Conservation (phyloP, 2,888 invertebrate genomes). For the Drosophila nigritarsus region DNA sequence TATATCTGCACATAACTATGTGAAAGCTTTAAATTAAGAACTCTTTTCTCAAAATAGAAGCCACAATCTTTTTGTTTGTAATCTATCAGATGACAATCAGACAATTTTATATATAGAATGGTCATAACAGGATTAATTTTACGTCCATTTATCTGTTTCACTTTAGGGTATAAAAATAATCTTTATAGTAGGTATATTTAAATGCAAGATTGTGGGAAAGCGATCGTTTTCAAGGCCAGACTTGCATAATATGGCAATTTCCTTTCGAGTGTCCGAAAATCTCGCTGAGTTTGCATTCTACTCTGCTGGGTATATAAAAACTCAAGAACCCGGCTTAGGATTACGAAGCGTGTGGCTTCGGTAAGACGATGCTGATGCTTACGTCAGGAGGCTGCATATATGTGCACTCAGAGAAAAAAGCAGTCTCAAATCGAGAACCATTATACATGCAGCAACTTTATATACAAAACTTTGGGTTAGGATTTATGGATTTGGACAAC, state of each 20-base stretch:
- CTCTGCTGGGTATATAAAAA: neutral
- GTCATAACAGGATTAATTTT: neutral
- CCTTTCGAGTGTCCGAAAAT: neutral
- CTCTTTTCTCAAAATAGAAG: neutral
- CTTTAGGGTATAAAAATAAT: neutral
- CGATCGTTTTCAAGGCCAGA: constrained; percentile 5
- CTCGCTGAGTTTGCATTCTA: constrained; percentile 10
- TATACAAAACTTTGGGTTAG: neutral
- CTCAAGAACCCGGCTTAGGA: constrained; percentile 6
- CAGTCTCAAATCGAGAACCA: neutral
- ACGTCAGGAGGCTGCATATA: constrained; percentile 3
- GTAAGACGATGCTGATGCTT: constrained; percentile 15
- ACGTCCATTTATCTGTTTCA: neutral
- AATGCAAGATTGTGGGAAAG: neutral
- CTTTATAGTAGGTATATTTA: too few relatives aligned
- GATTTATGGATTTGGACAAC: neutral
- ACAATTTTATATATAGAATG: neutral
- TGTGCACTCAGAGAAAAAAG: neutral
- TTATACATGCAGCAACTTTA: neutral
- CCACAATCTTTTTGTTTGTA: neutral
- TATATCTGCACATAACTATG: neutral
- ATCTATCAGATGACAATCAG: neutral
- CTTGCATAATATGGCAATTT: neutral
- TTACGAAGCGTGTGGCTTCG: constrained; percentile 10
- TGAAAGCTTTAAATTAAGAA: neutral